phyloP scores from a whole-genome alignment of 2,888 invertebrate species.

The Ophion slaviceki region DNA sequence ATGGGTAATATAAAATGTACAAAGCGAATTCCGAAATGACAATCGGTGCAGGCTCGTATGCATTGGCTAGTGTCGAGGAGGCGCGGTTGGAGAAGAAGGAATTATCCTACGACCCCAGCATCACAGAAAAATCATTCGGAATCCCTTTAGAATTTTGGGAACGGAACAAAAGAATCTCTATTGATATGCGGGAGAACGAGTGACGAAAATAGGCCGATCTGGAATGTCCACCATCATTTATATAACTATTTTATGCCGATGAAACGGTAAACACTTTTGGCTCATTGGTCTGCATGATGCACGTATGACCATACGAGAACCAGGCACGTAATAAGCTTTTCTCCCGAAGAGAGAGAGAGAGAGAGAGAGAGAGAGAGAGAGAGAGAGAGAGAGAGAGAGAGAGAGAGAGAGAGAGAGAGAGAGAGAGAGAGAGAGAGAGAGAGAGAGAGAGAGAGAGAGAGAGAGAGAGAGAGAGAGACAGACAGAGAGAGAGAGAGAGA shows the following conservation, averaged over 20 bases:
- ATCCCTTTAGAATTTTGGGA: background rate
- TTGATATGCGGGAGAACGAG: background rate
- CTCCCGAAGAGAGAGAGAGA: slow-evolving; percentile 28
- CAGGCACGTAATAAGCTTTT: slow-evolving; percentile 51
- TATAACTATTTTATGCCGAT: slow-evolving; percentile 37
- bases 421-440: slow-evolving; percentile 25
- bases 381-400: slow-evolving; percentile 31
- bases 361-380: slow-evolving; percentile 27
- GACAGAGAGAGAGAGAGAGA: slow-evolving; percentile 32
- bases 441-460: slow-evolving; percentile 25
- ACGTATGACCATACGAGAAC: slow-evolving; percentile 41
- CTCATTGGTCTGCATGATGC: slow-evolving; percentile 24
- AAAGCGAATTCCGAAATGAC: too few relatives aligned
- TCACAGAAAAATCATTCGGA: too few relatives aligned
- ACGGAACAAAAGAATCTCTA: background rate
- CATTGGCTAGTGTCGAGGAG: too few relatives aligned
- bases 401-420: slow-evolving; percentile 32
- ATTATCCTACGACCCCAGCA: too few relatives aligned
- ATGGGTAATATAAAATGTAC: too few relatives aligned
- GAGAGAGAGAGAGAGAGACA: slow-evolving; percentile 24
- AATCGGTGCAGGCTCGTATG: too few relatives aligned
- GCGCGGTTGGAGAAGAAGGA: too few relatives aligned
- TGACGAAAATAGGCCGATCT: slow-evolving; percentile 7
- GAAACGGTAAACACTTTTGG: slow-evolving; percentile 49
- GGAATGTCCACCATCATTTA: background rate